Conservation (phyloP, 1,140 invertebrate genomes). For the Lepidurus couesii region DNA sequence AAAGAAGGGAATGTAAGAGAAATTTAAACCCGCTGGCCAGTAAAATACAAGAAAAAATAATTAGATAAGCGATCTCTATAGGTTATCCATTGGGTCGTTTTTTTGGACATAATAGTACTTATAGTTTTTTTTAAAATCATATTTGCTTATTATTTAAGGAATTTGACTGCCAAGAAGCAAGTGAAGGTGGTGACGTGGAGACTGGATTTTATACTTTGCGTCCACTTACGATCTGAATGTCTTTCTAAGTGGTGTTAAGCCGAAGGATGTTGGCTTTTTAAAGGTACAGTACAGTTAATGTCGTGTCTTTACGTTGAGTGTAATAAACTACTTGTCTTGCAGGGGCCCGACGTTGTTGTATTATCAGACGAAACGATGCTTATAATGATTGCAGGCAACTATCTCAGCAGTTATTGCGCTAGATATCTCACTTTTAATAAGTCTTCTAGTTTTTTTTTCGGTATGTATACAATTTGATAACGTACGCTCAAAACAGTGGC, state of each 20-base stretch:
- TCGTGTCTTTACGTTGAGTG: background rate
- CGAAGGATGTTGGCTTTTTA: background rate
- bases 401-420: background rate
- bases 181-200: slow-evolving; percentile 66
- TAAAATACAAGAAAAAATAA: too few species aligned
- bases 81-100: too few species aligned
- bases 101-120: too few species aligned
- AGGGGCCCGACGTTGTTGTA: background rate
- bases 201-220: slow-evolving; percentile 69
- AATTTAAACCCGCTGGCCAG: too few species aligned
- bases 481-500: background rate
- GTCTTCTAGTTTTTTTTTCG: background rate
- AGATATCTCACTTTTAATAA: background rate
- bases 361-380: background rate
- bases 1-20: too few species aligned
- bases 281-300: background rate
- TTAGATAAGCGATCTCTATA: too few species aligned
- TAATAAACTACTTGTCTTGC: background rate
- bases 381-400: background rate
- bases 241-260: slow-evolving; percentile 61
- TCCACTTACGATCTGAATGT: slow-evolving; percentile 63
- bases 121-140: background rate
- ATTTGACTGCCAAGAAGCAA: slow-evolving; percentile 71
- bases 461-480: slow-evolving; percentile 10
- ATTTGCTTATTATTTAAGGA: slow-evolving; percentile 51